A percentile compares a stretch with the other conserved stretches of the same genome.
Evolutionary conservation across 35 echinoderm and acorn worm genomes (phyloP).

Genomic region (Ophioderma brevispina): DNA sequence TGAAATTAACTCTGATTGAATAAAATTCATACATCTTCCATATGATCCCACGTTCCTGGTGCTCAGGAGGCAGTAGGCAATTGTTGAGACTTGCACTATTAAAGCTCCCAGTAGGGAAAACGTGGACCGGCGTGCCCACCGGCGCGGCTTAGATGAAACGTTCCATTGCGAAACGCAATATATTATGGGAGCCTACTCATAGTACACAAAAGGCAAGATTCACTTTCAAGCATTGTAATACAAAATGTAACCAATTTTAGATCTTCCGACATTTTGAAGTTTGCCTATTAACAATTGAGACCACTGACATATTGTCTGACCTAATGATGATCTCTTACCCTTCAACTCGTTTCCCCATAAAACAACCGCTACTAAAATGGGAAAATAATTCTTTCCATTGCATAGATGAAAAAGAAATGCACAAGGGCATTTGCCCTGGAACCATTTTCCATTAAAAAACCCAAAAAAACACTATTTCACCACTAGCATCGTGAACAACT

Average conservation of each 20-base stretch:
- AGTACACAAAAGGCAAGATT: neutral
- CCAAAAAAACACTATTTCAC: neutral
- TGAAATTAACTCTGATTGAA: no score
- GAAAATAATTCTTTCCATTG: neutral
- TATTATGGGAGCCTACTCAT: neutral
- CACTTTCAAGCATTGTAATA: neutral
- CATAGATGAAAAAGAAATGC: neutral
- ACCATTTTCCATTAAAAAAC: neutral
- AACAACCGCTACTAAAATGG: neutral
- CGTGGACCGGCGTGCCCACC: neutral
- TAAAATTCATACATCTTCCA: no score
- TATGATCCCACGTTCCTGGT: no score
- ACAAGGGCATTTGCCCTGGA: neutral
- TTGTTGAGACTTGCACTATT: no score
- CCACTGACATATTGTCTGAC: neutral
- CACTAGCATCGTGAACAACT: constrained; percentile 24
- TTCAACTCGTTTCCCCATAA: neutral
- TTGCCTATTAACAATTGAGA: neutral
- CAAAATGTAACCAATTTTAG: neutral
- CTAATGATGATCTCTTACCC: neutral
- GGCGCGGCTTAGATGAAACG: neutral
- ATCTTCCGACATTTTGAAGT: neutral
- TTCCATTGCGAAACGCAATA: neutral
- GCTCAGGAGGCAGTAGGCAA: no score
- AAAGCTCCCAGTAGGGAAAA: neutral